phyloP scores from a whole-genome alignment of 2,888 invertebrate species.

The Philonicus albiceps region DNA sequence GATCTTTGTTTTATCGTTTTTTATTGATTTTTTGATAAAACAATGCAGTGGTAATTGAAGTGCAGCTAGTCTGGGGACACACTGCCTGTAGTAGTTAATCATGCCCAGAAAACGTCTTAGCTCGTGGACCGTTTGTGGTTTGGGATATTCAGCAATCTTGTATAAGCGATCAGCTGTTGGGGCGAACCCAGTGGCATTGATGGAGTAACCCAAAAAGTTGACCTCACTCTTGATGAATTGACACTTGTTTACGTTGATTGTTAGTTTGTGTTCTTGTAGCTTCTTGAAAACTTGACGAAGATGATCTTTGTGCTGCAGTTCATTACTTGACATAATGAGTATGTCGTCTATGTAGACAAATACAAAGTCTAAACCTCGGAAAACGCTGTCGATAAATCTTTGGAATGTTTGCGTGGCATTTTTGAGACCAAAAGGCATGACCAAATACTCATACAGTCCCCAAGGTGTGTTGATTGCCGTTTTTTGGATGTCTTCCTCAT shows the following conservation, averaged over 20 bases:
- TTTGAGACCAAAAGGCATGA: not conserved
- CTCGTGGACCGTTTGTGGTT: not conserved
- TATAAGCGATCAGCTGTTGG: not conserved
- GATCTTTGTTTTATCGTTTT: not conserved
- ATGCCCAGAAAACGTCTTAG: not conserved
- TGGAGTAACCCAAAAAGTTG: not conserved
- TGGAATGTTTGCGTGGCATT: not conserved
- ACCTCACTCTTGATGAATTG: not conserved
- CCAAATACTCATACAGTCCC: not conserved
- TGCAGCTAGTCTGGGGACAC: not conserved
- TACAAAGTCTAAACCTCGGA: not conserved
- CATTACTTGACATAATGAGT: not conserved
- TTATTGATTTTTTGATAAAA: not conserved
- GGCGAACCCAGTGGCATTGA: too few species aligned
- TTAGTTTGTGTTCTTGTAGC: not conserved
- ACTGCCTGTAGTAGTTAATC: not conserved
- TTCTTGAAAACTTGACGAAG: not conserved
- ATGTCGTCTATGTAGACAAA: not conserved
- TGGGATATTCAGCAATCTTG: not conserved
- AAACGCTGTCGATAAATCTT: not conserved
- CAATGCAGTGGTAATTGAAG: not conserved
- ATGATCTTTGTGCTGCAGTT: not conserved
- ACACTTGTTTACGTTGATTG: not conserved
- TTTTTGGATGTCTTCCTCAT: too few species aligned
- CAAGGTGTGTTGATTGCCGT: too few species aligned